Base-by-base conservation (phyloP, 2,113 vertebrate genomes). In the Caranx ignobilis region DNA sequence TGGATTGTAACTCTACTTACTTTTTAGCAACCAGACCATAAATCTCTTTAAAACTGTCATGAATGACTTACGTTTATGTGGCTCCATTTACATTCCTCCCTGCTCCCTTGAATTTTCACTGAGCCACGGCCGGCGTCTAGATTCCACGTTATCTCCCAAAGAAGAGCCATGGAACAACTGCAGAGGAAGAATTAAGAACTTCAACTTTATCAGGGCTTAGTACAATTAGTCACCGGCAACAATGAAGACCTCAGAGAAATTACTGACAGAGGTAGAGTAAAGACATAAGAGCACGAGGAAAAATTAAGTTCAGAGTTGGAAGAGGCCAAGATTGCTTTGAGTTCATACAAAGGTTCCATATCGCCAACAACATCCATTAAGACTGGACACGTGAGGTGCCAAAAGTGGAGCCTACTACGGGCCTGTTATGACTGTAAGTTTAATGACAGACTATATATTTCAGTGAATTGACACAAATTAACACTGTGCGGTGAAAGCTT, bases 281-380 rank as follows among this genome's bases (percentile, higher is more conserved):
- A 79, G 32, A 21, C 32, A 32, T 63, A 35, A 52, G 47, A 69
- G 43, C 47, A n/a, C 13, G 1, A 34, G 39, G 56, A 68, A 75
- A 74, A 32, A 41, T 6, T 19, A 39, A 55, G 15, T 21, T 31
- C 35, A 16, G 45, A 52, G n/a, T 21, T 67, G 74, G 4, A 60
- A 67, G 41, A 48, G 63, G 16, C 26, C 34, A 15, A 0, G 8
- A 32, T 50, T 54, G 35, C 74, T 72, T 37, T 45, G 50, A 64
- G 31, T 35, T 63, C 15, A 35, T 26, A 11, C n/a, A 59, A 19
- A 66, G 56, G 68, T 68, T 78, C 64, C 69, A 77, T 69, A 73
- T 68, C 48, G 32, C 31, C 48, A 26, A 70, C n/a, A n/a, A 11
- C 39, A 21, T 2, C 57, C 63, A 67, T 67, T 34, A 47, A 41